Evolutionary conservation across 1,140 invertebrate species (phyloP), one percentile per base, ranked within the genome.

Genomic region (Dryas iulia): DNA sequence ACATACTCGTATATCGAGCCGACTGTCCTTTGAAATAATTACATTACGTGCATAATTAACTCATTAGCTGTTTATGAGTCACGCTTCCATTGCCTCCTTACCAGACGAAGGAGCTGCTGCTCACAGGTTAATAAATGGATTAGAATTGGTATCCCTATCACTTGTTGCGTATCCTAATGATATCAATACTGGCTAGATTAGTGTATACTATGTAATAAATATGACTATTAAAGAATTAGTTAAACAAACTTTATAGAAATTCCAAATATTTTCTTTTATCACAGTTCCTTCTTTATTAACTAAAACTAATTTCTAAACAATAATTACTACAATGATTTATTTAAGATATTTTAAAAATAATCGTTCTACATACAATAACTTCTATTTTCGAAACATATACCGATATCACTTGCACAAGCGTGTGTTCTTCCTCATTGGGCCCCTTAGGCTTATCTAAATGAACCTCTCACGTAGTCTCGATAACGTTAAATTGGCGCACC

Each of bases 401-500:
- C 33, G 23, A n/a, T 24, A n/a, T 28, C 35, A 33, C 8, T 52
- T 59, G 25, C 18, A 21, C 26, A 12, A 65, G 60, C 53, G 4
- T 18, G 53, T 53, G 23, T 21, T 56, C 26, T 26, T 25, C 33
- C 23, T 23, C 33, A 24, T 14, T 25, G 39, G 8, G n/a, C 54
- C 39, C 54, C 56, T 59, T 57, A 59, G 57, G 69, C 69, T 71
- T 73, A 73, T 73, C 67, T 73, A 73, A 73, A 73, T 70, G 72
- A 63, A 70, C 62, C 62, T 69, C 71, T 74, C 78, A 75, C 73
- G 71, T 73, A 64, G 66, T 47, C 62, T 31, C 65, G 65, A 74
- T 76, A 76, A 73, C 59, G 76, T 35, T 71, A 73, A 71, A 78
- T 78, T 71, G 74, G 68, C 70, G 70, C 66, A 67, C 71, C 72